Evolutionary conservation across 2,888 invertebrate species (phyloP), one percentile per base, ranked within the genome.

Genomic region (Meiosimyza decipiens): DNA sequence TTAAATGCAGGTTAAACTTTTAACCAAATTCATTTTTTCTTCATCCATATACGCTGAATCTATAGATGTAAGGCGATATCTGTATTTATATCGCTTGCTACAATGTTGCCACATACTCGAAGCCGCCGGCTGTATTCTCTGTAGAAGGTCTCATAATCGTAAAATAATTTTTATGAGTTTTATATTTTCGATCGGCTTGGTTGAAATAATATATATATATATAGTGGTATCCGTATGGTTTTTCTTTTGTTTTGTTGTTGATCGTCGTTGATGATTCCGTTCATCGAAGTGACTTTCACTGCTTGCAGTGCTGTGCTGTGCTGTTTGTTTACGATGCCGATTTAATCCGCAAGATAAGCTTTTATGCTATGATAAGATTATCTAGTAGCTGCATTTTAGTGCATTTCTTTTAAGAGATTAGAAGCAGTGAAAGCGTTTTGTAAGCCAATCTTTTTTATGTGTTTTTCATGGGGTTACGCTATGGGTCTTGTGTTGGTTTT

Each of bases 351-450:
- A 9, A 51, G 64, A 64, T 64, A 64, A 64, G 28, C 51, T 64
- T 64, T 40, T 64, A 57, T 50, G 40, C 18, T 12, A 18, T 50
- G 64, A 64, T 64, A 51, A 64, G 64, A 64, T 64, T 51, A 64
- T 50, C 51, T 28, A 40, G 40, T 40, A 40, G 64, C 51, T n/a
- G 6, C 22, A 6, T 55, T 11, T 55, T 22, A n/a, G 57, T 57
- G 13, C 15, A 28, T 28, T 28, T 57, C 22, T 57, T 63, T 40
- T 16, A 40, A n/a, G 62, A 40, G 63, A 15, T 16, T 64, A 50
- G n/a, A 64, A 51, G 64, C 15, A 64, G 64, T 64, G 64, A 64
- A 64, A 64, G 64, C 64, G 64, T 64, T 64, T 64, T 64, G 64
- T 64, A 9, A 50, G 51, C 28, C 18, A 22, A 64, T 18, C 22